Base-by-base conservation (phyloP, 2,797 vertebrate species). In the Dallia pectoralis region DNA sequence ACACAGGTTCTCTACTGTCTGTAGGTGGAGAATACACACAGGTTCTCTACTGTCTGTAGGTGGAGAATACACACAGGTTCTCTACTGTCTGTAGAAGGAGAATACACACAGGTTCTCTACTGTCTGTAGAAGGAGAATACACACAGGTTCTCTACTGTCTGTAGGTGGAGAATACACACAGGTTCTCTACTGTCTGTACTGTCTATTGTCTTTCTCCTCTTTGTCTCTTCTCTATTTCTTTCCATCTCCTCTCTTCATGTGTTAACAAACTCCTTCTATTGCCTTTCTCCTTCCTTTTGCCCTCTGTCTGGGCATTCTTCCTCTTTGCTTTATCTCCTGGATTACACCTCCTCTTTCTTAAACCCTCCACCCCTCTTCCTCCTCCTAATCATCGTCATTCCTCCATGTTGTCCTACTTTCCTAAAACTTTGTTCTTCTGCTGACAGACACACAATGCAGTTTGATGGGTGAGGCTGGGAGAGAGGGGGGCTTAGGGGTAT, bases 401-500 rank as follows among this genome's bases (percentile, higher is more conserved):
- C 75, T 72, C 83, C 79, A 72, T 53, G 62, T 82, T 86, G 87
- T 81, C 87, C 90, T 90, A 87, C 82, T 91, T 92, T 86, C 79
- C 74, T 81, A 74, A 73, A 83, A 78, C 73, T 81, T 84, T 70
- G 79, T 76, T 84, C 81, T 80, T 61, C 83, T 88, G 72, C 83
- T 88, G 72, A 91, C 89, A 86, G 86, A 81, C 79, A 80, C 69
- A n/a, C 29, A 64, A 53, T 69, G 59, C 84, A 72, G 76, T 81
- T 12, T 69, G 72, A 69, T 74, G 40, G 30, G 59, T 47, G 64
- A 65, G 48, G 67, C 62, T 0, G 0, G 1, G 0, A 49, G 53
- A 68, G 32, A 16, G 51, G 29, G 4, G n/a, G 27, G 27, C 7
- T 8, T n/a, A 30, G 61, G 4, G 7, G 61, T 14, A 12, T 27